Conservation (phyloP, 2,113 vertebrate genomes). For the Centropus unirufus region DNA sequence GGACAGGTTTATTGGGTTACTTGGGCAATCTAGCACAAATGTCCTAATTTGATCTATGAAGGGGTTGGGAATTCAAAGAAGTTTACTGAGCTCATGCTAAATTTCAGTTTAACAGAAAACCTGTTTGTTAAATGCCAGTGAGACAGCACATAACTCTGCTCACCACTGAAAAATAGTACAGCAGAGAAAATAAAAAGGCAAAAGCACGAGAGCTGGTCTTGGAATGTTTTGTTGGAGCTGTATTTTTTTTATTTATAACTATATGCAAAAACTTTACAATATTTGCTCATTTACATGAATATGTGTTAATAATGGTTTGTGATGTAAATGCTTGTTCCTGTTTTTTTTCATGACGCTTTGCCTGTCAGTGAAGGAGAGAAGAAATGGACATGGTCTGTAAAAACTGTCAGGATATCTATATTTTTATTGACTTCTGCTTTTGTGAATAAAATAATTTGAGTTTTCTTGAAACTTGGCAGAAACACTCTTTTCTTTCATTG, state of each 20-base stretch:
- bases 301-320: constrained; percentile 36
- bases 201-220: neutral
- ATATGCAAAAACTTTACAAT: constrained; percentile 36
- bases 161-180: neutral
- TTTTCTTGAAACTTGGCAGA: constrained; percentile 46
- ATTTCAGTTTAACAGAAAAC: neutral
- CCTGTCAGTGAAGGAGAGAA: constrained; percentile 48
- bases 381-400: constrained; percentile 36
- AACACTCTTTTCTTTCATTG: neutral
- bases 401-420: constrained; percentile 65
- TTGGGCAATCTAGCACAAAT: neutral
- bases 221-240: neutral
- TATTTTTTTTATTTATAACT: constrained; percentile 16
- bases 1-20: neutral
- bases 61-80: neutral
- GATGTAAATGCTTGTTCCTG: constrained; percentile 53
- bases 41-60: neutral
- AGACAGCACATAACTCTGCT: neutral
- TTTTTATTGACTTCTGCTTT: constrained; percentile 71
- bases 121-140: neutral
- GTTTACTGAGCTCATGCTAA: neutral
- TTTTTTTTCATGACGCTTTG: constrained; percentile 31
- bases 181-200: neutral
- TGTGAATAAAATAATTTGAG: constrained; percentile 68
- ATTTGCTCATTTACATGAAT: constrained; percentile 31